A percentile compares a stretch with the other conserved stretches of the same genome.
phyloP scores from a whole-genome alignment of 2,113 vertebrate genomes.

The Actenoides lindsayi region DNA sequence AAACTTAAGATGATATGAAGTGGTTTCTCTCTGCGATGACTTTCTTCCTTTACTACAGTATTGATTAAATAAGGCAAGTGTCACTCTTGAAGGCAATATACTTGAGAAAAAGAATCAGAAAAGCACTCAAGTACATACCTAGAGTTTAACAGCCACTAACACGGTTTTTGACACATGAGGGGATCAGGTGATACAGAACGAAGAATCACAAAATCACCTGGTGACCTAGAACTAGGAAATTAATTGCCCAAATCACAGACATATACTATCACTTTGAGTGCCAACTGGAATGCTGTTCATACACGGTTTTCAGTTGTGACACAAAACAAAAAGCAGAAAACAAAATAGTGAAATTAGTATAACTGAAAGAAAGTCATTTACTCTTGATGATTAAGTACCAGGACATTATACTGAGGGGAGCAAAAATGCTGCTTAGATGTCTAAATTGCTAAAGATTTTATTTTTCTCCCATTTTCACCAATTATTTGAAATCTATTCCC shows the following conservation, averaged over 20 bases:
- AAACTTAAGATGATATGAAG: background rate
- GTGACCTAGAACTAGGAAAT: background rate
- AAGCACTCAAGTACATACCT: background rate
- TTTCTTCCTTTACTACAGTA: background rate
- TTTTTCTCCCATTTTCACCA: background rate
- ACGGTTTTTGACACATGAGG: background rate
- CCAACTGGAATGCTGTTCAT: background rate
- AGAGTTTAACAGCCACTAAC: background rate
- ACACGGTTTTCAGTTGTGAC: background rate
- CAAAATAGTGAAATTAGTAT: background rate
- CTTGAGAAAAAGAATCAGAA: background rate
- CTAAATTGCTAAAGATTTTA: background rate
- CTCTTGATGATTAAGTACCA: background rate
- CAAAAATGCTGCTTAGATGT: background rate
- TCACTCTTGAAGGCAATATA: background rate
- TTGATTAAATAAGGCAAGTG: background rate
- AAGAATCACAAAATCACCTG: background rate
- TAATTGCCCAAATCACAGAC: background rate
- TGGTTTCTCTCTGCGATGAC: background rate
- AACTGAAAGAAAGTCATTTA: background rate
- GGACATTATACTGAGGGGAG: background rate
- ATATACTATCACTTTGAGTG: background rate
- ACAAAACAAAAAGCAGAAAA: background rate
- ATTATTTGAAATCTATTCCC: background rate
- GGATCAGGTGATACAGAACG: background rate